Percentiles rank a stretch among this genome's conserved stretches.
Evolutionary conservation across 2,888 invertebrate genomes (phyloP).

Genomic region (Agriopis aurantiaria): DNA sequence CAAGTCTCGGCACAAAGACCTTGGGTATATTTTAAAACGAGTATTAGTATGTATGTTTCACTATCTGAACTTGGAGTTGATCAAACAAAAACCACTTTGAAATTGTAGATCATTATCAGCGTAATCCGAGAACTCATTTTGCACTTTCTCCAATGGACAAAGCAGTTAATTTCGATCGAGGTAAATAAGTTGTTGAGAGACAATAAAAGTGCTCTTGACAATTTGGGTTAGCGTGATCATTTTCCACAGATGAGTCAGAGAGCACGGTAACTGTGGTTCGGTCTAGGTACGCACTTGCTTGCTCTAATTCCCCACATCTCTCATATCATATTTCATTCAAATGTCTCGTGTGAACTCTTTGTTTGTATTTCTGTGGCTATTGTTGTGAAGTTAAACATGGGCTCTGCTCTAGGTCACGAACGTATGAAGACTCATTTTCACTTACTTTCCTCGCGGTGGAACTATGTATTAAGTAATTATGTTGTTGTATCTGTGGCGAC

Average conservation of each 20-base stretch:
- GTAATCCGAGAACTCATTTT: constrained; percentile 35
- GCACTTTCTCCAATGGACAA: constrained; percentile 42
- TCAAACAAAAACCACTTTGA: constrained; percentile 49
- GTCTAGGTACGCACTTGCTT: constrained; percentile 71
- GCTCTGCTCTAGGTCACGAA: constrained; percentile 47
- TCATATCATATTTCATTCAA: constrained; percentile 71
- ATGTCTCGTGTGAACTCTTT: constrained; percentile 67
- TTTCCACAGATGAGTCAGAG: constrained; percentile 72
- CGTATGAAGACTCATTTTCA: constrained; percentile 41
- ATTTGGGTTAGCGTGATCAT: constrained; percentile 72
- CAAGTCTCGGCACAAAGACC: constrained; percentile 57
- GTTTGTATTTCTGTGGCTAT: constrained; percentile 57
- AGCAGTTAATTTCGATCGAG: constrained; percentile 54
- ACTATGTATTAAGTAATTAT: constrained; percentile 13
- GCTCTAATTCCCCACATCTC: constrained; percentile 79
- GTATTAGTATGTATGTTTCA: constrained; percentile 39
- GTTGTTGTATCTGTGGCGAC: constrained; percentile 31
- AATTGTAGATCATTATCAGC: constrained; percentile 42
- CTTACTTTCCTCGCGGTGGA: constrained; percentile 23
- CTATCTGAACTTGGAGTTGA: constrained; percentile 14
- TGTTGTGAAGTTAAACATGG: constrained; percentile 52
- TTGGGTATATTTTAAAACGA: constrained; percentile 29
- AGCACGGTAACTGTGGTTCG: constrained; percentile 67
- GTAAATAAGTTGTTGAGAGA: constrained; percentile 59
- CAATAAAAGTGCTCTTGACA: constrained; percentile 63